These are phyloP conservation scores for Patella depressa DNA, from an alignment of 2,888 invertebrate genomes.

Conservation along the genomic window DNA sequence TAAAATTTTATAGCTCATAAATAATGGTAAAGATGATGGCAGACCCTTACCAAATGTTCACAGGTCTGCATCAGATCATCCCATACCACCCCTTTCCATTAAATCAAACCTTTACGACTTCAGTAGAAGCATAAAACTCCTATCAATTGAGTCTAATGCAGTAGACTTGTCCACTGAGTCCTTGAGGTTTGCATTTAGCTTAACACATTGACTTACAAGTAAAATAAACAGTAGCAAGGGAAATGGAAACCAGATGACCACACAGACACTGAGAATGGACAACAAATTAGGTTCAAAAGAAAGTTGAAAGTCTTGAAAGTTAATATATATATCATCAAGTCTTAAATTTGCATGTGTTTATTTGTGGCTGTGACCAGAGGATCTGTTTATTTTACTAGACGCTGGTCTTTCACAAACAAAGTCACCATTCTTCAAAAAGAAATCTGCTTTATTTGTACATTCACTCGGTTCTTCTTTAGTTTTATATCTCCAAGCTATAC, in stretches of 20 bases:
- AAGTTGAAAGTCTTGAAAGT: not conserved
- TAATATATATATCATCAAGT: conserved; percentile 10
- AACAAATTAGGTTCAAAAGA: conserved; percentile 5
- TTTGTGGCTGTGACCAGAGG: not conserved
- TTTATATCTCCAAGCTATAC: too few species aligned
- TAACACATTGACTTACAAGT: not conserved
- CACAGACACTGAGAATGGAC: not conserved
- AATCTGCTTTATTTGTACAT: too few species aligned
- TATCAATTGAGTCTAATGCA: too few species aligned
- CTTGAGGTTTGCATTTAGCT: not conserved
- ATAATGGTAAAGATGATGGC: too few species aligned
- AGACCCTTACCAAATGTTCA: too few species aligned
- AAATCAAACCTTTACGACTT: too few species aligned
- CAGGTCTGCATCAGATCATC: too few species aligned
- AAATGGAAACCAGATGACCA: conserved; percentile 5
- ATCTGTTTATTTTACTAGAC: not conserved
- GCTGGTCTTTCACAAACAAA: not conserved
- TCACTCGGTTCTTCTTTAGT: too few species aligned
- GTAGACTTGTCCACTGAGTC: too few species aligned
- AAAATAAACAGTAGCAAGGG: conserved; percentile 1
- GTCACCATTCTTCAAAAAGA: not conserved
- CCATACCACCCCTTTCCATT: too few species aligned
- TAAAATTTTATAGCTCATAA: too few species aligned
- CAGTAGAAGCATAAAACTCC: too few species aligned
- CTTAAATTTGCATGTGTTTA: not conserved